Conservation (phyloP, 2,113 vertebrate species). For the Polyodon spathula region DNA sequence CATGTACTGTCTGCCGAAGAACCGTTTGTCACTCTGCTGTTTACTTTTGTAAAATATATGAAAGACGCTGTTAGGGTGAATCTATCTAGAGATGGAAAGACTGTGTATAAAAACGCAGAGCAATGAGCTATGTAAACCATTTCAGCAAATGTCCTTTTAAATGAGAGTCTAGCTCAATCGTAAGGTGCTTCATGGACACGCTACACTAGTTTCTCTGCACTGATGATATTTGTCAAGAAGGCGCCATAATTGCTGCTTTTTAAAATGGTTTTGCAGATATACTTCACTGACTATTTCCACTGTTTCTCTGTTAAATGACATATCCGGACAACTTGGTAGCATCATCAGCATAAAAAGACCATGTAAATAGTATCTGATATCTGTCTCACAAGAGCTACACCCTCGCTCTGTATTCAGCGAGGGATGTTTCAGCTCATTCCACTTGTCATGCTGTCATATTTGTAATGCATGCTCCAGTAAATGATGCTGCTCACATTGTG, state of each 20-base stretch:
- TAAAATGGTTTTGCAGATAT: neutral
- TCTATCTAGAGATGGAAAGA: neutral
- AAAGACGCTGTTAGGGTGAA: no score
- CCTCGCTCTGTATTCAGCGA: neutral
- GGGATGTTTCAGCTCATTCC: no score
- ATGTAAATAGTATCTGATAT: neutral
- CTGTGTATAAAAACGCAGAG: neutral
- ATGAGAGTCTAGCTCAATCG: neutral
- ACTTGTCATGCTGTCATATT: neutral
- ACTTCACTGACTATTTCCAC: neutral
- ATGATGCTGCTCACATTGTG: neutral
- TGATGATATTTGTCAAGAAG: conserved; percentile 2
- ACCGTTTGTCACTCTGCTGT: no score
- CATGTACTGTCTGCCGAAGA: no score
- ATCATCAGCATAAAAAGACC: neutral
- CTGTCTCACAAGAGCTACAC: neutral
- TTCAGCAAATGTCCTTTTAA: conserved; percentile 1
- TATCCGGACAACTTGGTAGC: neutral
- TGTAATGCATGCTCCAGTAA: neutral
- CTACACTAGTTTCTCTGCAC: neutral
- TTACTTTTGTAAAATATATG: no score
- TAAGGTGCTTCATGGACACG: neutral
- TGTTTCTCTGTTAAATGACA: neutral
- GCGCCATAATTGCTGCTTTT: neutral
- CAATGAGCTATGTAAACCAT: neutral